Conservation (phyloP, 1,140 invertebrate species). For the Leptopilina clavipes region DNA sequence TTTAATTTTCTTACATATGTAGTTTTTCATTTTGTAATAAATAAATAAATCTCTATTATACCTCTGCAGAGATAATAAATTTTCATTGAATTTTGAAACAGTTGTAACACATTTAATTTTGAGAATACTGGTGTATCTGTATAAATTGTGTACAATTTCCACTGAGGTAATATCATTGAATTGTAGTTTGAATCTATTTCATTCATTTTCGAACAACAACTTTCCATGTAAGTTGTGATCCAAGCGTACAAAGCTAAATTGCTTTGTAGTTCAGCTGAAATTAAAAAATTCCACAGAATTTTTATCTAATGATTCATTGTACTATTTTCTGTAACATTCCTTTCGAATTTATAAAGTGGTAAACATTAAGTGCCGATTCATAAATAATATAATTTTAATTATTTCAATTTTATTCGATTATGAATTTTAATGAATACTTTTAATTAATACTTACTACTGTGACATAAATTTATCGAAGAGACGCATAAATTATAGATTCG, state of each 20-base stretch:
- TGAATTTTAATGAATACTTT: too few species aligned
- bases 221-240: constrained; percentile 21
- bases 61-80: constrained; percentile 44
- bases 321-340: too few species aligned
- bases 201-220: constrained; percentile 37
- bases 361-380: too few species aligned
- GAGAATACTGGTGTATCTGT: constrained; percentile 55
- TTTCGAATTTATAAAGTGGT: too few species aligned
- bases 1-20: background rate
- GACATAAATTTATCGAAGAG: constrained; percentile 42
- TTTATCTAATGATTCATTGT: too few species aligned
- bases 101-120: constrained; percentile 46
- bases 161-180: constrained; percentile 24
- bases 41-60: constrained; percentile 8
- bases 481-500: constrained; percentile 43
- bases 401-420: too few species aligned
- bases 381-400: too few species aligned
- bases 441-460: constrained; percentile 42
- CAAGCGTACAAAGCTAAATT: constrained; percentile 40
- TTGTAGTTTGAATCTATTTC: constrained; percentile 1
- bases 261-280: constrained; percentile 49
- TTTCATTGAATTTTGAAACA: constrained; percentile 53
- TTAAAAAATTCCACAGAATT: background rate
- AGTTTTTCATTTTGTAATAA: too few species aligned
- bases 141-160: constrained; percentile 58